phyloP scores from a whole-genome alignment of 2,888 invertebrate genomes.

The Allolobophora icterica region DNA sequence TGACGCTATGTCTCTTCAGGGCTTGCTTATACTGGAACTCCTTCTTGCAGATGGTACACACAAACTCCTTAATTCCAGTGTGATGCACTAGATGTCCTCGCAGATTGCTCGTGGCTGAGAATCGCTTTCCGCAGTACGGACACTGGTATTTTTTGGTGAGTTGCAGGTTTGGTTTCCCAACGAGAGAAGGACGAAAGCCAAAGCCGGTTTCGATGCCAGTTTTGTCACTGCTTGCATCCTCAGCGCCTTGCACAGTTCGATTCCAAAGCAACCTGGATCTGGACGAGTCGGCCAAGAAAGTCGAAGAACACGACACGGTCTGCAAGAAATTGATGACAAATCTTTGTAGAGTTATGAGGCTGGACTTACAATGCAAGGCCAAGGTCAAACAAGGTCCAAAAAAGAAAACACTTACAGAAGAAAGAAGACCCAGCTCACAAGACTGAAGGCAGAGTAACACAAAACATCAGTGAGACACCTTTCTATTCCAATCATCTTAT shows the following conservation, averaged over 20 bases:
- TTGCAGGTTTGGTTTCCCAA: background rate
- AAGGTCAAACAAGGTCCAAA: background rate
- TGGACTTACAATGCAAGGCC: background rate
- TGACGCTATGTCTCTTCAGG: background rate
- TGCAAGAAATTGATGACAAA: slow-evolving; percentile 19
- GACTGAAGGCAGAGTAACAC: background rate
- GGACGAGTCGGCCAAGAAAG: background rate
- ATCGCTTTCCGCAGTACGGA: slow-evolving; percentile 36
- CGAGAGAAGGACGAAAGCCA: background rate
- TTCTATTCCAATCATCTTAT: background rate
- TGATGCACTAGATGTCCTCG: slow-evolving; percentile 34
- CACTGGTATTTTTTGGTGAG: slow-evolving; percentile 27
- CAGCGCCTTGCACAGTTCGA: background rate
- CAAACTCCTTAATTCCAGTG: slow-evolving; percentile 36
- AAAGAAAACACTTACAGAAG: background rate
- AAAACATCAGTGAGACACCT: background rate
- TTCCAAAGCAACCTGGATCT: background rate
- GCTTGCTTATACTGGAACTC: slow-evolving; percentile 35
- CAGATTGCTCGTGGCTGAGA: slow-evolving; percentile 32
- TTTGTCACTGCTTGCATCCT: background rate
- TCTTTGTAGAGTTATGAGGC: background rate
- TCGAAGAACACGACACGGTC: background rate
- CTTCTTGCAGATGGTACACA: slow-evolving; percentile 29
- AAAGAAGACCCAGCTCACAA: background rate
- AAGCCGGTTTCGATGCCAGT: background rate